Conservation (phyloP, 2,797 vertebrate species). For the Cryptoprocta ferox region DNA sequence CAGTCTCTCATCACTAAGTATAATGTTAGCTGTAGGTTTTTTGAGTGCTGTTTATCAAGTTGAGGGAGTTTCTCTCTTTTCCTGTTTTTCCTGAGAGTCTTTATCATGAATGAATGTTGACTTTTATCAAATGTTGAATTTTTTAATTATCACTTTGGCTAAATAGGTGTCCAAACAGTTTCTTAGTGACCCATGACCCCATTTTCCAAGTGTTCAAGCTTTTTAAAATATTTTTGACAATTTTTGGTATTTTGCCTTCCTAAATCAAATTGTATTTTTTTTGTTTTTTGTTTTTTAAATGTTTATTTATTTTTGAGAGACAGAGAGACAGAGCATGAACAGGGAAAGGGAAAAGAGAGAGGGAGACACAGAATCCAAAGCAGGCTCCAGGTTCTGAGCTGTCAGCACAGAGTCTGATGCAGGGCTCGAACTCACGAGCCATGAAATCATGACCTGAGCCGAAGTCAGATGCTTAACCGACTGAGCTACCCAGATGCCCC, state of each 20-base stretch:
- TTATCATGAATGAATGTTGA: neutral
- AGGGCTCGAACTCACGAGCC: too few relatives aligned
- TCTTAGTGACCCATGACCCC: neutral
- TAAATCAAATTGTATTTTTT: neutral
- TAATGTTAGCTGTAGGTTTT: neutral
- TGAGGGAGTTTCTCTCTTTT: neutral
- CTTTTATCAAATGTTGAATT: neutral
- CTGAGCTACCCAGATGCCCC: too few relatives aligned
- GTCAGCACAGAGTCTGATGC: too few relatives aligned
- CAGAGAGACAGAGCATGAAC: too few relatives aligned
- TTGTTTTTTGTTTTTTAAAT: too few relatives aligned
- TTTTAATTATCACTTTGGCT: neutral
- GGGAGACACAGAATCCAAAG: too few relatives aligned
- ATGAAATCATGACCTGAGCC: too few relatives aligned
- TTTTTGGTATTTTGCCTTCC: neutral
- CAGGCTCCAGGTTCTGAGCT: too few relatives aligned
- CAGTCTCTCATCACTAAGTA: neutral
- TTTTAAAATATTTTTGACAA: neutral
- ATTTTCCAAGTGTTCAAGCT: neutral
- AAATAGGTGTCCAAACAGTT: neutral
- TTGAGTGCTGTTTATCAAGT: neutral
- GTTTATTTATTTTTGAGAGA: too few relatives aligned
- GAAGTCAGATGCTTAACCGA: too few relatives aligned
- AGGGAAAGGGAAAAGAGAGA: too few relatives aligned
- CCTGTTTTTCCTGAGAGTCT: neutral